Conservation (phyloP, 2,113 vertebrate genomes). For the Channa argus region DNA sequence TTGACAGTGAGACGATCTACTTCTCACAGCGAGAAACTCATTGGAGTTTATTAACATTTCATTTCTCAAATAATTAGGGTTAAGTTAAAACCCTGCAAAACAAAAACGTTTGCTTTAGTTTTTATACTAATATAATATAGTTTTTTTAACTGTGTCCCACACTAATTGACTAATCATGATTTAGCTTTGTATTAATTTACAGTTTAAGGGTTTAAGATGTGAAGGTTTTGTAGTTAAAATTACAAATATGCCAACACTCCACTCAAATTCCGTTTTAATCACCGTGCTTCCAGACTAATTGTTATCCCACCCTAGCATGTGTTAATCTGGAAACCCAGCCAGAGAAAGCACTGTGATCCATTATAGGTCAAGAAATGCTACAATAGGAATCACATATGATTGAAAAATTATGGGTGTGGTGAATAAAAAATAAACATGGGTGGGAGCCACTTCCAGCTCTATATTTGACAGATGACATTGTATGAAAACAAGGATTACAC, state of each 20-base stretch:
- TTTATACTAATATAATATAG: no score
- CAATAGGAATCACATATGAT: slow-evolving; percentile 43
- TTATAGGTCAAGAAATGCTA: slow-evolving; percentile 26
- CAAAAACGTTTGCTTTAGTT: no score
- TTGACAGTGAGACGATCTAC: slow-evolving; percentile 10
- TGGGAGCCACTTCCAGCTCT: slow-evolving; percentile 55
- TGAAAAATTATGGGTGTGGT: slow-evolving; percentile 58
- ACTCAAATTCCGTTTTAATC: slow-evolving; percentile 16
- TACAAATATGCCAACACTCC: neutral
- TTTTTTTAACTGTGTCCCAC: no score
- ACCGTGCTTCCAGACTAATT: slow-evolving; percentile 23
- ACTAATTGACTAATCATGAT: neutral
- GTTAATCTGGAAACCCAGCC: slow-evolving; percentile 28
- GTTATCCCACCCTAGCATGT: slow-evolving; percentile 27
- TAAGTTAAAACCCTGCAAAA: neutral
- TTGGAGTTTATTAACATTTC: slow-evolving; percentile 22
- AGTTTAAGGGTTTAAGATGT: neutral
- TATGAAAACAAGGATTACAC: slow-evolving; percentile 67
- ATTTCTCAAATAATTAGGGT: slow-evolving; percentile 24
- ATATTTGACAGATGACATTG: slow-evolving; percentile 63
- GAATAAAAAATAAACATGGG: slow-evolving; percentile 61
- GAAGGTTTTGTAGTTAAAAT: neutral
- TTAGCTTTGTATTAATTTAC: neutral
- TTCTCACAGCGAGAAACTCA: slow-evolving; percentile 41
- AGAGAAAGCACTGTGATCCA: slow-evolving; percentile 2